Percentiles rank a stretch among this genome's conserved stretches.
These are phyloP conservation scores for Myotis planiceps DNA, from an alignment of 2,797 vertebrate species.

Conservation along the genomic window DNA sequence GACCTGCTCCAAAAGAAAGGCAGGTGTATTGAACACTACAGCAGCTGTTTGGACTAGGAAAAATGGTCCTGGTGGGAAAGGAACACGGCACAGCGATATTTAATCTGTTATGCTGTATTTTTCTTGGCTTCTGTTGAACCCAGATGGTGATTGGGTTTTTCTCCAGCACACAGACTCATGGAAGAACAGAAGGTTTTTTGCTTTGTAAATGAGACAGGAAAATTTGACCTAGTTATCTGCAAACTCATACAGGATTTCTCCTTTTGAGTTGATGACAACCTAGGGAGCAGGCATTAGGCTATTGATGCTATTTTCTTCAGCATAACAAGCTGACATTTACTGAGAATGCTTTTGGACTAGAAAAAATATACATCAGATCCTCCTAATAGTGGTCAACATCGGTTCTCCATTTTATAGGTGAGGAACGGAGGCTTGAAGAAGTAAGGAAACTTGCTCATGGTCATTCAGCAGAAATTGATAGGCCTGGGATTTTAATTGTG, in stretches of 20 bases:
- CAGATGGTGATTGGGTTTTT: conserved; percentile 1
- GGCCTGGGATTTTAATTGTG: neutral
- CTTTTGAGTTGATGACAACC: neutral
- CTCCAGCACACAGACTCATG: neutral
- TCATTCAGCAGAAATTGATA: neutral
- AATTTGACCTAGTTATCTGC: conserved; percentile 21
- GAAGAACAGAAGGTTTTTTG: conserved; percentile 12
- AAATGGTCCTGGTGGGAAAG: neutral
- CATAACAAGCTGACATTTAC: neutral
- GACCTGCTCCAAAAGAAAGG: neutral
- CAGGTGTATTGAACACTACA: neutral
- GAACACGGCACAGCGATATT: neutral
- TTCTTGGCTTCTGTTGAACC: conserved; percentile 57
- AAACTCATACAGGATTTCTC: neutral
- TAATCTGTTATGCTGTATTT: conserved; percentile 44
- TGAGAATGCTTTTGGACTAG: neutral
- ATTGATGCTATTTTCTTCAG: neutral
- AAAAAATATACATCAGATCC: neutral
- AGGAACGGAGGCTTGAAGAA: neutral
- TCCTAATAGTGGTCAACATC: neutral
- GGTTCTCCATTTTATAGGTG: neutral
- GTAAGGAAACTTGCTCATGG: neutral
- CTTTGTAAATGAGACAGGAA: conserved; percentile 13
- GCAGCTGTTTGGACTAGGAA: neutral
- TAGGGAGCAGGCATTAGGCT: neutral